These are phyloP conservation scores for Crotalus horridus DNA, from an alignment of 2,113 vertebrate genomes.

Conservation along the genomic window DNA sequence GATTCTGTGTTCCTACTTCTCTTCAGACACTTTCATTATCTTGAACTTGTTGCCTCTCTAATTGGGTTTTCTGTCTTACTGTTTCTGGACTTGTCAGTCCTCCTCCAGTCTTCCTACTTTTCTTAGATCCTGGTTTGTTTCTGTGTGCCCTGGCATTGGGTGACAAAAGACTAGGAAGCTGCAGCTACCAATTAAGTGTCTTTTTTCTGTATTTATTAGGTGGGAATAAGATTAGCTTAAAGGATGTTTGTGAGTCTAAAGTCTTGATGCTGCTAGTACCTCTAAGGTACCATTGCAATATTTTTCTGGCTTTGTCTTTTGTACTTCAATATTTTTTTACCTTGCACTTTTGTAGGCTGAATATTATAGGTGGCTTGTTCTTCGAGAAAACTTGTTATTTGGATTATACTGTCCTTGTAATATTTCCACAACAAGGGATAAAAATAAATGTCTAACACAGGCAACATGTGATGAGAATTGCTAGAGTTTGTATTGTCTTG, in stretches of 20 bases:
- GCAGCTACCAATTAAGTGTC: background rate
- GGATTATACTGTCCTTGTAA: slow-evolving; percentile 36
- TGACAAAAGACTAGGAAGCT: background rate
- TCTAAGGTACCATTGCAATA: background rate
- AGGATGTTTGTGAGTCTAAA: background rate
- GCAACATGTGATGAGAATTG: slow-evolving; percentile 65
- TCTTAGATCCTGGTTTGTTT: background rate
- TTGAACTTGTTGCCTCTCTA: background rate
- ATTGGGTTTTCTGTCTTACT: background rate
- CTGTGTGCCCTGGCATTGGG: background rate
- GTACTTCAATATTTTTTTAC: background rate
- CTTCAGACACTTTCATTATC: background rate
- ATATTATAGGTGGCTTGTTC: slow-evolving; percentile 4
- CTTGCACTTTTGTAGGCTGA: background rate
- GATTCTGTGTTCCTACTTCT: background rate
- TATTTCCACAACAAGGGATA: slow-evolving; percentile 67
- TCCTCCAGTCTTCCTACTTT: background rate
- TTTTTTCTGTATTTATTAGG: no score
- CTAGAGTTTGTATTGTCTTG: slow-evolving; percentile 51
- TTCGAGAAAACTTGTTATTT: slow-evolving; percentile 34
- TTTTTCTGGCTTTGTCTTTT: background rate
- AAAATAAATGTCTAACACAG: slow-evolving; percentile 69
- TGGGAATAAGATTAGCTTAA: background rate
- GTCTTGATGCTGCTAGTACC: background rate
- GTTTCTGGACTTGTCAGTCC: background rate